Percentiles rank a stretch among this genome's conserved stretches.
These are phyloP conservation scores for Neotragus pygmaeus DNA, from an alignment of 2,113 vertebrate species.

Conservation along the genomic window DNA sequence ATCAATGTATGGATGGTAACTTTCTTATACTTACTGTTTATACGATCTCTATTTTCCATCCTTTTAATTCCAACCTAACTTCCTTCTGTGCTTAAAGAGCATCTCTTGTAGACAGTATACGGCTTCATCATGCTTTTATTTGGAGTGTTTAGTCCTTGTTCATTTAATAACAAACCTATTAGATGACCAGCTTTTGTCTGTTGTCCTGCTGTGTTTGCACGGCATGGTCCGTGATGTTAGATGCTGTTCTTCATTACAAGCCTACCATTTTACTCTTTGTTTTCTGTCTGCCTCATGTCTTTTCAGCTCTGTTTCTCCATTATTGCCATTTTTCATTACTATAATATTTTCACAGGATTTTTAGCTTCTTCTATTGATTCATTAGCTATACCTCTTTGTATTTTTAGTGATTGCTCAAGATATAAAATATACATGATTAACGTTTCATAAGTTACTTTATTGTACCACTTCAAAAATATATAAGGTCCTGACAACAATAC, in stretches of 20 bases:
- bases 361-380: neutral
- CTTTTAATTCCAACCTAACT: neutral
- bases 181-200: neutral
- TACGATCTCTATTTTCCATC: neutral
- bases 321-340: neutral
- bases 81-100: neutral
- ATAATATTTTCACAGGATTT: neutral
- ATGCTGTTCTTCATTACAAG: neutral
- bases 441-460: neutral
- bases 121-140: neutral
- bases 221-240: neutral
- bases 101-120: neutral
- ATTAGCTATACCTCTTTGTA: neutral
- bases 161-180: neutral
- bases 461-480: neutral
- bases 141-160: neutral
- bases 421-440: neutral
- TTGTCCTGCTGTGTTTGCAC: neutral
- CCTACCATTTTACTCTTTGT: neutral
- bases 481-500: neutral
- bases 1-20: neutral
- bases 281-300: neutral
- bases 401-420: neutral
- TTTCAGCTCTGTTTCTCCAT: neutral
- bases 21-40: neutral